Percentiles rank a stretch among this genome's conserved stretches.
Evolutionary conservation across 2,113 vertebrate species (phyloP).

Genomic region (Atlantisia rogersi): DNA sequence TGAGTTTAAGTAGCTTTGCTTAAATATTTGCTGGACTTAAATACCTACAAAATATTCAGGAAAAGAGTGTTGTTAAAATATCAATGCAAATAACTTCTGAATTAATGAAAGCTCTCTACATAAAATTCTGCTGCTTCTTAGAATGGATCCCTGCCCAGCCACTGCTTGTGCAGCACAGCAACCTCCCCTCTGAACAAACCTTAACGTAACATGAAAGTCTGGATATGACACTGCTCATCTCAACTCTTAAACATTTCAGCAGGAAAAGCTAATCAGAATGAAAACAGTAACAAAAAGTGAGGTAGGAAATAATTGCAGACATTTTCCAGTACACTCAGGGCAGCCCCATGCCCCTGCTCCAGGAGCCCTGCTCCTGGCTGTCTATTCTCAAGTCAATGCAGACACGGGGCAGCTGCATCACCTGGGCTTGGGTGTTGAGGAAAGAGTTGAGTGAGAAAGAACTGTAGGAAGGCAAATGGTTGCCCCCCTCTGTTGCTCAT

Average conservation of each 20-base stretch:
- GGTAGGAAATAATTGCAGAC: not conserved
- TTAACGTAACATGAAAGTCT: not conserved
- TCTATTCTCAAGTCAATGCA: fast-evolving
- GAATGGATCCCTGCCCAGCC: not conserved
- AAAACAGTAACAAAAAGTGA: not conserved
- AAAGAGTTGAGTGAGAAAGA: not conserved
- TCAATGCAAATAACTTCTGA: not conserved
- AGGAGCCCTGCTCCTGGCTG: not conserved
- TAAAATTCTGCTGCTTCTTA: not conserved
- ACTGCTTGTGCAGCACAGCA: not conserved
- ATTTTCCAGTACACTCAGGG: not conserved
- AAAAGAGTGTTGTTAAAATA: not conserved
- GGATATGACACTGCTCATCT: not conserved
- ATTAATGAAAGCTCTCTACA: not conserved
- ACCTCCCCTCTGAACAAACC: not conserved
- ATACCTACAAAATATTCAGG: not conserved
- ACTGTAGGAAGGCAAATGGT: not conserved
- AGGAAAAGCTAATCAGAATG: not conserved
- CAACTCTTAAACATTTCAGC: not conserved
- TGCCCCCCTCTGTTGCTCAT: not conserved
- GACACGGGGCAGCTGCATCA: not conserved
- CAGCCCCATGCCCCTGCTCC: not conserved
- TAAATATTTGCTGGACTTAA: not conserved
- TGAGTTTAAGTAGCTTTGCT: not conserved
- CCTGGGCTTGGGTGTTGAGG: not conserved